These are phyloP conservation scores for Psix sp. DNA, from an alignment of 1,140 invertebrate genomes.

Conservation along the genomic window DNA sequence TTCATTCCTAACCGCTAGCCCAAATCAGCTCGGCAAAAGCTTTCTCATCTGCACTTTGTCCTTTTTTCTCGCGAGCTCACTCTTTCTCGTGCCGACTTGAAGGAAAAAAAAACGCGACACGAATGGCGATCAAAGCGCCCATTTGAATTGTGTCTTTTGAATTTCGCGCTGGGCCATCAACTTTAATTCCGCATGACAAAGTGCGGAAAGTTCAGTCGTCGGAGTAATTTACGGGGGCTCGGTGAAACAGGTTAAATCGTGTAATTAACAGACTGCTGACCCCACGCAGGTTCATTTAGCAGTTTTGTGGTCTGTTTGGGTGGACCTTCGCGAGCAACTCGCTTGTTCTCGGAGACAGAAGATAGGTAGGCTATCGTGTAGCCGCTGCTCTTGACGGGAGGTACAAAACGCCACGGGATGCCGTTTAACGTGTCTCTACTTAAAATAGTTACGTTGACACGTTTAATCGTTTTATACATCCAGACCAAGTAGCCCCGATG, in stretches of 20 bases:
- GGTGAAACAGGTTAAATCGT: constrained; percentile 60
- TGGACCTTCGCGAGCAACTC: constrained; percentile 57
- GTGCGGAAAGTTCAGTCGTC: constrained; percentile 56
- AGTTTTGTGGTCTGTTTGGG: constrained; percentile 59
- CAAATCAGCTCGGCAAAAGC: constrained; percentile 36
- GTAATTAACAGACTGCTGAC: constrained; percentile 63
- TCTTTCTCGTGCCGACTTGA: too few relatives aligned
- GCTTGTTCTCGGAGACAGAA: constrained; percentile 55
- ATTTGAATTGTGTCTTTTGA: constrained; percentile 53
- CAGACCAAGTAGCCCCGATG: constrained; percentile 32
- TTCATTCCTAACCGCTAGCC: constrained; percentile 46
- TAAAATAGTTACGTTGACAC: constrained; percentile 63
- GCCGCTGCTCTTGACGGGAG: constrained; percentile 62
- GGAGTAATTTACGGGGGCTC: constrained; percentile 53
- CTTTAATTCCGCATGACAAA: constrained; percentile 58
- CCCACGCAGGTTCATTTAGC: constrained; percentile 61
- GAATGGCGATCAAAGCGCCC: constrained; percentile 15
- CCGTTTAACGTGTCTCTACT: constrained; percentile 63
- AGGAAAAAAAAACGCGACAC: constrained; percentile 23
- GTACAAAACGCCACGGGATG: constrained; percentile 60
- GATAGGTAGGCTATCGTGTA: constrained; percentile 60
- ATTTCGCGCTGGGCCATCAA: constrained; percentile 36
- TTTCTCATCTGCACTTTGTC: constrained; percentile 4
- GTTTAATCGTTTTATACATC: constrained; percentile 60
- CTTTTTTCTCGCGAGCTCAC: too few relatives aligned